These are phyloP conservation scores for Drosophila obscura DNA, from an alignment of 1,140 invertebrate genomes.

Conservation along the genomic window DNA sequence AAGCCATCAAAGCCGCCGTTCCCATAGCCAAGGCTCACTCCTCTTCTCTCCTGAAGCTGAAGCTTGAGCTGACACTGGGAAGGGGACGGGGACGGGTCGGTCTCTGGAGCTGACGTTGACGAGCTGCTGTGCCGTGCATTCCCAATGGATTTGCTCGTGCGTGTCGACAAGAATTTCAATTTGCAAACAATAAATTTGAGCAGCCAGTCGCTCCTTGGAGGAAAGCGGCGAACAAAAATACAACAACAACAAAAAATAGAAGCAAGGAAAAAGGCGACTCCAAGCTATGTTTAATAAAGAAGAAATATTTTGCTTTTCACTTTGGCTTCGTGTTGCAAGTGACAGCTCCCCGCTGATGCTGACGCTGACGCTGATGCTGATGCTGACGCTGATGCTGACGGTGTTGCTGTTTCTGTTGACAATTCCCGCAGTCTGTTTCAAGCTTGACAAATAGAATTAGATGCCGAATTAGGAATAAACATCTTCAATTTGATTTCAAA, in stretches of 20 bases:
- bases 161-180: constrained; percentile 82
- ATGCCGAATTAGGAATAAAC: constrained; percentile 53
- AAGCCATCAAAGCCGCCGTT: constrained; percentile 54
- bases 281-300: constrained; percentile 73
- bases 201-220: constrained; percentile 61
- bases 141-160: constrained; percentile 77
- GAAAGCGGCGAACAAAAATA: constrained; percentile 4
- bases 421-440: constrained; percentile 52
- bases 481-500: constrained; percentile 61
- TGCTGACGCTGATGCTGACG: background rate
- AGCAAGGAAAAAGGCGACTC: constrained; percentile 41
- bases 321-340: constrained; percentile 67
- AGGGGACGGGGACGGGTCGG: background rate
- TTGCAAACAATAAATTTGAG: constrained; percentile 80
- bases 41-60: too few relatives aligned
- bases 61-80: too few relatives aligned
- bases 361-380: background rate
- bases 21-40: background rate
- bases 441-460: constrained; percentile 49
- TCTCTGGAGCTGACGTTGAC: constrained; percentile 38
- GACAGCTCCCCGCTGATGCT: constrained; percentile 48
- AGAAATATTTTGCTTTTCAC: constrained; percentile 73
- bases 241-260: constrained; percentile 13
- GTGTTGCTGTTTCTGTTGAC: constrained; percentile 32
- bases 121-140: constrained; percentile 64